Evolutionary conservation across 2,888 invertebrate species (phyloP), one percentile per base, ranked within the genome.

Genomic region (Lypha dubia): DNA sequence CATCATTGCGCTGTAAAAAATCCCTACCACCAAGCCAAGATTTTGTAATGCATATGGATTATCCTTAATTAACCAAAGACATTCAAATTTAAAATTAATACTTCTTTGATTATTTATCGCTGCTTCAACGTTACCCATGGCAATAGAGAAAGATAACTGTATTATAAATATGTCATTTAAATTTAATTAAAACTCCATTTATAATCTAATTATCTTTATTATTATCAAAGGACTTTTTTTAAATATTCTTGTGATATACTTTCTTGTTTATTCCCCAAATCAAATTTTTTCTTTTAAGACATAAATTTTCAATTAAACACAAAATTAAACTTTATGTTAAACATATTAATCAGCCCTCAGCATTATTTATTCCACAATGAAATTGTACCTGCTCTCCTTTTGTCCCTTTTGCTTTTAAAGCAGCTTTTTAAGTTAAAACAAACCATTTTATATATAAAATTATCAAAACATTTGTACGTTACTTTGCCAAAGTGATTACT

Each of bases 401-500:
- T n/a, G 5, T 15, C n/a, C 4, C 44, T n/a, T 15, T 15, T 15
- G 44, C 15, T 5, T 44, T 44, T 3, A 44, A 44, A 44, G 44
- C 38, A 4, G n/a, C 5, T 6, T 44, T 46, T 3, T 9, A 11
- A 8, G 17, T 46, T 17, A 9, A 20, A 20, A 20, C 49, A 20
- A 53, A 53, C 15, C 1, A 38, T 62, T 22, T 38, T 62, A 38
- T 20, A 20, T 51, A n/a, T 32, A 15, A 4, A n/a, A 9, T 24
- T 24, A 8, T n/a, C 0, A 22, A 28, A 24, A 62, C 24, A 17
- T 41, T 62, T n/a, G 22, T 6, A 20, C 22, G n/a, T n/a, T 32
- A 32, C 6, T 35, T 35, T 35, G 20, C 38, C 24, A 56, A 44
- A 41, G 17, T 70, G 56, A 32, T 56, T 70, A 44, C 46, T 60